Conservation (phyloP, 1,140 invertebrate genomes). For the Aplysia californica region DNA sequence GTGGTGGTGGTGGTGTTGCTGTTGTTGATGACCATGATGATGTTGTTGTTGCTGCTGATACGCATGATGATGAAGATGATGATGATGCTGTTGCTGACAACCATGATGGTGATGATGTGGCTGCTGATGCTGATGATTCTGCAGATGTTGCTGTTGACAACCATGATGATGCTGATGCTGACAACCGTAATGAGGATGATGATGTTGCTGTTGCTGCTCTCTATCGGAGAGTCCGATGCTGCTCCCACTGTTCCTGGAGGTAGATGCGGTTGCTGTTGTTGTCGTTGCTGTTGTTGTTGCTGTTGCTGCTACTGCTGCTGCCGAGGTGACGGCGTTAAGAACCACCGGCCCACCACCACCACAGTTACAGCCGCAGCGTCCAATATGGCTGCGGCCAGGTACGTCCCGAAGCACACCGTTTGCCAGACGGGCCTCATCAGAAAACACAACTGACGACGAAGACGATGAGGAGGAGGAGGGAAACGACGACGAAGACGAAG, state of each 20-base stretch:
- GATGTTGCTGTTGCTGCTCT: not conserved
- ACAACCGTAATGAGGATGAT: not conserved
- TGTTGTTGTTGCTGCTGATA: not conserved
- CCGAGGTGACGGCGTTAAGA: too few species aligned
- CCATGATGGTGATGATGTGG: not conserved
- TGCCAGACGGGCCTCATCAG: too few species aligned
- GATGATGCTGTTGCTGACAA: constrained; percentile 36
- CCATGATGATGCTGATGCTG: constrained; percentile 2
- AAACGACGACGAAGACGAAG: not conserved
- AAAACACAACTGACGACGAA: not conserved
- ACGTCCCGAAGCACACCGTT: too few species aligned
- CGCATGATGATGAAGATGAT: not conserved
- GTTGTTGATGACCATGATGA: not conserved
- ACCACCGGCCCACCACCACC: too few species aligned
- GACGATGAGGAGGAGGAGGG: not conserved
- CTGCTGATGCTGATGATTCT: constrained; percentile 1
- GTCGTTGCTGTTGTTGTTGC: too few species aligned
- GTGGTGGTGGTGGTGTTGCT: not conserved
- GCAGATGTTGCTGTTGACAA: not conserved
- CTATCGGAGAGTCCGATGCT: not conserved
- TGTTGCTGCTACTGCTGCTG: too few species aligned
- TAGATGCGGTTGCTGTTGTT: too few species aligned
- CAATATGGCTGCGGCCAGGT: too few species aligned
- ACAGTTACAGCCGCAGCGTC: too few species aligned
- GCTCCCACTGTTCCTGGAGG: too few species aligned